Conservation (phyloP, 2,797 vertebrate species). For the Phalanger gymnotis region DNA sequence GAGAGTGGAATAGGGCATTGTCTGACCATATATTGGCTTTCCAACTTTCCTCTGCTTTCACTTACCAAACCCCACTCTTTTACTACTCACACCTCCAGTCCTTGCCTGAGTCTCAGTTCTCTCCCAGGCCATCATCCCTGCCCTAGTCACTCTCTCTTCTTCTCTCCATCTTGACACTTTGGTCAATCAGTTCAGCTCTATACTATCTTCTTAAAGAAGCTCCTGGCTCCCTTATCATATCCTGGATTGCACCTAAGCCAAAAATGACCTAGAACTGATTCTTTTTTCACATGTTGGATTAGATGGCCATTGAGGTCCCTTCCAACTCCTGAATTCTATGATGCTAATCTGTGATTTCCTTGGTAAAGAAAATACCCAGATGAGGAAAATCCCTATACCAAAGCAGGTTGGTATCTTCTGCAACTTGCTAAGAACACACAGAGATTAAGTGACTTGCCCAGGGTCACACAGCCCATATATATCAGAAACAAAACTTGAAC, state of each 20-base stretch:
- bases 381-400: too few relatives aligned
- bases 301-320: neutral
- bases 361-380: neutral
- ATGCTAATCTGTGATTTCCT: neutral
- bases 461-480: too few relatives aligned
- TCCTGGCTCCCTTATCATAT: neutral
- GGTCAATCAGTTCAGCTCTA: neutral
- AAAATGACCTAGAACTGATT: neutral
- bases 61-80: neutral
- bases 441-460: too few relatives aligned
- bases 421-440: neutral
- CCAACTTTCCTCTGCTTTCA: neutral
- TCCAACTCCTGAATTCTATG: neutral
- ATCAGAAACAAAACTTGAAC: neutral
- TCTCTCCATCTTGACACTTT: neutral
- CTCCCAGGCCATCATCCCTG: neutral
- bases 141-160: neutral
- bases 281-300: neutral
- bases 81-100: neutral
- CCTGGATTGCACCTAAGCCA: neutral
- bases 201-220: neutral
- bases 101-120: neutral
- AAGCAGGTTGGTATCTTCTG: neutral
- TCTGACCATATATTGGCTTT: neutral
- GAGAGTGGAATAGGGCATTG: neutral